Conservation (phyloP, 2,888 invertebrate genomes). For the Heliothis peltigera region DNA sequence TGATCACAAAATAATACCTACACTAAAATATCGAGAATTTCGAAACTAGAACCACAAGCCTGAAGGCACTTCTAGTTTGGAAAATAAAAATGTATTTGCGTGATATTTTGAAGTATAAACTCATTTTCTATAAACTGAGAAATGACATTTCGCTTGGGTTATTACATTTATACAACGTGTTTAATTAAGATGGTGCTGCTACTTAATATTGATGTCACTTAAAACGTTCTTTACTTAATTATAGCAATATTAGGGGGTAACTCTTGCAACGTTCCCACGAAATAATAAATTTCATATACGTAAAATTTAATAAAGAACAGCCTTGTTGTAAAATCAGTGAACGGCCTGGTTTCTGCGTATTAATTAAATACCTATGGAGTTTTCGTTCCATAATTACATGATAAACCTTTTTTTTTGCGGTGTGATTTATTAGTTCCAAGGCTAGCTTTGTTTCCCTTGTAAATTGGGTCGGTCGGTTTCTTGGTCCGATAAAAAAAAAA, state of each 20-base stretch:
- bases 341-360: constrained; percentile 34
- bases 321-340: constrained; percentile 40
- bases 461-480: neutral
- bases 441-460: constrained; percentile 10
- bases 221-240: constrained; percentile 32
- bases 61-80: neutral
- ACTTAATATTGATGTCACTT: constrained; percentile 29
- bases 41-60: neutral
- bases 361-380: constrained; percentile 57
- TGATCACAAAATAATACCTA: neutral
- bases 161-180: neutral
- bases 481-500: neutral
- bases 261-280: constrained; percentile 17
- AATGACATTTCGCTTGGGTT: neutral
- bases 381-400: constrained; percentile 43
- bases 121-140: neutral
- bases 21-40: neutral
- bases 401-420: constrained; percentile 34
- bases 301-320: constrained; percentile 51
- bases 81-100: neutral
- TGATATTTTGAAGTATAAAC: neutral
- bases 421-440: constrained; percentile 49
- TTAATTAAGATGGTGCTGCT: constrained; percentile 28
- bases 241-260: constrained; percentile 33
- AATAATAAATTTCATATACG: constrained; percentile 45